A percentile compares a stretch with the other conserved stretches of the same genome.
Evolutionary conservation across 2,888 invertebrate species (phyloP).

Genomic region (Ophion slaviceki): DNA sequence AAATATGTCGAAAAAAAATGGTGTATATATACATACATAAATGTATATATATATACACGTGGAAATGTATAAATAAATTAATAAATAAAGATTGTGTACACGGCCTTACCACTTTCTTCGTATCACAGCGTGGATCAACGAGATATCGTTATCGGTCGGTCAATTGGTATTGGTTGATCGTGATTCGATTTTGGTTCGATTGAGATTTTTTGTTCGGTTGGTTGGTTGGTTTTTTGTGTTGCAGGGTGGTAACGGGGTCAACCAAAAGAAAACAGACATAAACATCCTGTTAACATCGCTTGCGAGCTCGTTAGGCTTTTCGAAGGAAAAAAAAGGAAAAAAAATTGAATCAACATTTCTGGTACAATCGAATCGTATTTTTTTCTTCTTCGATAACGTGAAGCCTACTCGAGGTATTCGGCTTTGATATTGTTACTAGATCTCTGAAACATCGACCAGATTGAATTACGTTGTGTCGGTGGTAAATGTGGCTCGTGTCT

Average conservation of each 20-base stretch:
- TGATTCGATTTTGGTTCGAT: conserved; percentile 76
- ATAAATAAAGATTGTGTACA: conserved; percentile 71
- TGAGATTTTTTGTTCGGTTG: conserved; percentile 70
- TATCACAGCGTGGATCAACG: conserved; percentile 78
- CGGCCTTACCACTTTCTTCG: conserved; percentile 79
- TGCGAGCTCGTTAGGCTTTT: conserved; percentile 70
- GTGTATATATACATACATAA: conserved; percentile 21
- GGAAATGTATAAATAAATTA: conserved; percentile 54
- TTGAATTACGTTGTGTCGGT: conserved; percentile 52
- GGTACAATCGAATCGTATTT: background rate
- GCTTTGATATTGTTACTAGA: conserved; percentile 49
- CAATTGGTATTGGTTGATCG: conserved; percentile 75
- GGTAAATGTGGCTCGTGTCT: conserved; percentile 55
- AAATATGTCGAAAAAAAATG: background rate
- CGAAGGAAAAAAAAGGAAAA: conserved; percentile 46
- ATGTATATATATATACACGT: conserved; percentile 13
- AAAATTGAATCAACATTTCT: conserved; percentile 8
- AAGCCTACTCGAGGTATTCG: conserved; percentile 39
- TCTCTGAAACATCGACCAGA: conserved; percentile 50
- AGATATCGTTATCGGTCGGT: conserved; percentile 75
- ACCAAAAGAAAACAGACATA: conserved; percentile 77
- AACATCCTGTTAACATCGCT: conserved; percentile 78
- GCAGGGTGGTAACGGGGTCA: conserved; percentile 77
- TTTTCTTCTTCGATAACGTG: conserved; percentile 39
- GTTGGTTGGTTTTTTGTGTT: conserved; percentile 69